Base-by-base conservation (phyloP, 2,888 invertebrate genomes). In the Drosophila subsilvestris region DNA sequence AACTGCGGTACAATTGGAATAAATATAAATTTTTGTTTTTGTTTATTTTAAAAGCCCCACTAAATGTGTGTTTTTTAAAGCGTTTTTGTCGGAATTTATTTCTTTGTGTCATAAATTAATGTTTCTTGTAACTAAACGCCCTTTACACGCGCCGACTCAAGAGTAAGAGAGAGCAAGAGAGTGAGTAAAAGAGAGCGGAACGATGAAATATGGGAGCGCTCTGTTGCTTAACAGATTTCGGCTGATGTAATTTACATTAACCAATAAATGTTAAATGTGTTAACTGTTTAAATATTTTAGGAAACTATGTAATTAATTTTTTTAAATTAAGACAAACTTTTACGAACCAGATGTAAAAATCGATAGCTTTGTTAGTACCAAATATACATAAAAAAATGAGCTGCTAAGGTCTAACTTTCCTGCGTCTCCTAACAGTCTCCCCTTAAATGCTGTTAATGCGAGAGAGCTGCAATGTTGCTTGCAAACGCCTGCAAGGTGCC, bases 91-190 rank as follows among this genome's bases (percentile, higher is more conserved):
- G 10, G 14, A 44, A 20, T 20, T 43, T 27, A n/a, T 20, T 43
- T 58, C 20, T 17, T 27, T 48, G 20, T 20, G 22, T 42, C 5
- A 7, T 42, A 27, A 60, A 62, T 48, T 10, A 10, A 17, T 48
- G 18, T 44, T 44, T 25, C 22, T 68, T 37, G 22, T 51, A 42
- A 27, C 27, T 45, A 48, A 54, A 62, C 53, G 65, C 60, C 60
- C 60, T 43, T 51, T 45, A 20, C 37, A 43, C 17, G 67, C 67
- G 68, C 68, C 56, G 56, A 66, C 68, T 53, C 51, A 57, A 47
- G 42, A 51, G 50, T 45, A 14, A 14, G 22, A 42, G 42, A 42
- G 37, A 12, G 66, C 51, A 37, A 37, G 37, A 37, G 37, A 53
- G 37, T 3, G 17, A 3, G 22, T 14, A 29, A 47, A 10, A 27